Conservation (phyloP, 2,113 vertebrate species). For the Daphoenositta chrysoptera region DNA sequence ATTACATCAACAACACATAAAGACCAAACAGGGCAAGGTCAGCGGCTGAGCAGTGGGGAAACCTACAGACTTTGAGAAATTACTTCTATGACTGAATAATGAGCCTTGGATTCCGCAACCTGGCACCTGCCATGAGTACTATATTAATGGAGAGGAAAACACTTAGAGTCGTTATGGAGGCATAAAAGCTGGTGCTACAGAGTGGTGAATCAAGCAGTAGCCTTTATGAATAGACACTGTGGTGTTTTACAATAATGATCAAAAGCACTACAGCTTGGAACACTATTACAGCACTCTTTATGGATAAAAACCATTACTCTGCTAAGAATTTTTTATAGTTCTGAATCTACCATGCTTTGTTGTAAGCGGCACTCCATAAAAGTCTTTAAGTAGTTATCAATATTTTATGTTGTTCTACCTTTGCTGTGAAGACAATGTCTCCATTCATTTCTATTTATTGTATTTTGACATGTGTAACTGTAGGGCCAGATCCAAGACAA, state of each 20-base stretch:
- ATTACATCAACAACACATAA: neutral
- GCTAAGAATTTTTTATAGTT: constrained; percentile 9
- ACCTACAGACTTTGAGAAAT: constrained; percentile 5
- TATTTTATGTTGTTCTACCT: neutral
- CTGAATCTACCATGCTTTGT: neutral
- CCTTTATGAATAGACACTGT: neutral
- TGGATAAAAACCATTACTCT: constrained; percentile 1
- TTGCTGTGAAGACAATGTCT: neutral
- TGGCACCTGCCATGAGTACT: constrained; percentile 12
- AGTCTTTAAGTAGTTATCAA: neutral
- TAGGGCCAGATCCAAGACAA: neutral
- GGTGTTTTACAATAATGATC: constrained; percentile 13
- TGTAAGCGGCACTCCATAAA: neutral
- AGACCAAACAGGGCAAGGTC: constrained; percentile 11
- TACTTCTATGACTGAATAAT: constrained; percentile 22
- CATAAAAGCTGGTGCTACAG: constrained; percentile 13
- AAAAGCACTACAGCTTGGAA: constrained; percentile 25
- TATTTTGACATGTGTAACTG: neutral
- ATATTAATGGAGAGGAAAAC: constrained; percentile 34
- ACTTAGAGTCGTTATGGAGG: neutral
- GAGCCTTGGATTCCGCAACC: constrained; percentile 38
- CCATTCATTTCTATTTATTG: neutral
- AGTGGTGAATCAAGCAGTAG: neutral
- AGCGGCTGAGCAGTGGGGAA: neutral
- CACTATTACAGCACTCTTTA: neutral